Evolutionary conservation across 2,797 vertebrate species (phyloP).

Genomic region (Macroramphosus scolopax): DNA sequence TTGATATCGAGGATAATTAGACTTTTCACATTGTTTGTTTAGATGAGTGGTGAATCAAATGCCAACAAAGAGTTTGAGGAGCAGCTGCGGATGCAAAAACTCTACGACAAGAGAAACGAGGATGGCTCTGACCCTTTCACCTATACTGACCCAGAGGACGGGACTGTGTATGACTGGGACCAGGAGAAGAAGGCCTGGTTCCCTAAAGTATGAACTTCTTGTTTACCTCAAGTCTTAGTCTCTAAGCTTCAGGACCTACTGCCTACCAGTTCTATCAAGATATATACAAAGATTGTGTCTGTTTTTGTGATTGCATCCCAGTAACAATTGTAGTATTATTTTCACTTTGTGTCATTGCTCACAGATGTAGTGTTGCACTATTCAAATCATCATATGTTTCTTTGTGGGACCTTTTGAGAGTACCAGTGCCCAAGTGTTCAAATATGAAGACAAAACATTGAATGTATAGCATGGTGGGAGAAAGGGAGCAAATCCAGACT

Average conservation of each 20-base stretch:
- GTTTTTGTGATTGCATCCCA: background rate
- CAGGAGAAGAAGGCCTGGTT: slow-evolving; percentile 82
- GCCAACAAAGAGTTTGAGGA: slow-evolving; percentile 87
- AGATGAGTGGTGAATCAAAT: slow-evolving; percentile 78
- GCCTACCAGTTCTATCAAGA: no score
- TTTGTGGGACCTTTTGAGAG: background rate
- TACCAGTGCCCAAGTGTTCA: background rate
- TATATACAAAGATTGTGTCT: no score
- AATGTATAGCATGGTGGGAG: no score
- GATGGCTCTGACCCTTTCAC: slow-evolving; percentile 73
- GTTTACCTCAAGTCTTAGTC: no score
- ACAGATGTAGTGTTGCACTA: no score
- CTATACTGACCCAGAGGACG: slow-evolving; percentile 81
- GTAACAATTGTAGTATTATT: no score
- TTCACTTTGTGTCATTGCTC: no score
- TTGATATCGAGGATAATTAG: no score
- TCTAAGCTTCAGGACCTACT: no score
- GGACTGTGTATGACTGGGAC: slow-evolving; percentile 88
- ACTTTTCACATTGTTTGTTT: no score
- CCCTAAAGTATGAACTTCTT: slow-evolving; percentile 58
- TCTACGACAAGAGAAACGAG: slow-evolving; percentile 69
- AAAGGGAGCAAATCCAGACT: no score
- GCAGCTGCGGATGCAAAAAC: slow-evolving; percentile 90
- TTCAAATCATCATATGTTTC: no score
- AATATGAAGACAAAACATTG: background rate